Percentiles rank a stretch among this genome's conserved stretches.
phyloP scores from a whole-genome alignment of 1,140 invertebrate genomes.

The Cherax quadricarinatus region DNA sequence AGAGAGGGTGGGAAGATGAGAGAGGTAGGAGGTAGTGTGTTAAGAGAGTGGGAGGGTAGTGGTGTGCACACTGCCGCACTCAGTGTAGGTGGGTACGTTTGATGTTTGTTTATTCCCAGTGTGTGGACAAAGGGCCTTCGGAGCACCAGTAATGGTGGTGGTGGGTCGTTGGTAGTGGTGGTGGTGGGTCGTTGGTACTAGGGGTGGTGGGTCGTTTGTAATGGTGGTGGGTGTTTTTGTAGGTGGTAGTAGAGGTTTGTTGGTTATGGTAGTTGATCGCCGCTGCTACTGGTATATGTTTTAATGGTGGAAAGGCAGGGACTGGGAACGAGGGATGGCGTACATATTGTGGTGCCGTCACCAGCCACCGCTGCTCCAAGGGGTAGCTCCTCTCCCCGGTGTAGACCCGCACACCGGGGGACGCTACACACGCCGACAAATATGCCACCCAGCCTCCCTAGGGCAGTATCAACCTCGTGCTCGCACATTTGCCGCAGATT shows the following conservation, averaged over 20 bases:
- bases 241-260: no score
- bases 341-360: background rate
- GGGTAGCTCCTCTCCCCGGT: background rate
- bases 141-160: slow-evolving; percentile 17
- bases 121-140: background rate
- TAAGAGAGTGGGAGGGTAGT: background rate
- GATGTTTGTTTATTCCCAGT: slow-evolving; percentile 19
- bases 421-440: slow-evolving; percentile 46
- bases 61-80: background rate
- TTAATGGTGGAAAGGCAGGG: no score
- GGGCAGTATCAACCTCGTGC: slow-evolving; percentile 51
- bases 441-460: slow-evolving; percentile 48
- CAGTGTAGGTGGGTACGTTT: slow-evolving; percentile 6
- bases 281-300: no score
- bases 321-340: no score
- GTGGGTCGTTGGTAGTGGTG: background rate
- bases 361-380: background rate
- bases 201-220: background rate
- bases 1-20: background rate
- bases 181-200: background rate
- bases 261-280: no score
- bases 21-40: background rate
- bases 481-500: slow-evolving; percentile 51
- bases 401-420: slow-evolving; percentile 12
- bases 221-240: no score